Evolutionary conservation across 2,113 vertebrate species (phyloP).

Genomic region (Pelmatolapia mariae): DNA sequence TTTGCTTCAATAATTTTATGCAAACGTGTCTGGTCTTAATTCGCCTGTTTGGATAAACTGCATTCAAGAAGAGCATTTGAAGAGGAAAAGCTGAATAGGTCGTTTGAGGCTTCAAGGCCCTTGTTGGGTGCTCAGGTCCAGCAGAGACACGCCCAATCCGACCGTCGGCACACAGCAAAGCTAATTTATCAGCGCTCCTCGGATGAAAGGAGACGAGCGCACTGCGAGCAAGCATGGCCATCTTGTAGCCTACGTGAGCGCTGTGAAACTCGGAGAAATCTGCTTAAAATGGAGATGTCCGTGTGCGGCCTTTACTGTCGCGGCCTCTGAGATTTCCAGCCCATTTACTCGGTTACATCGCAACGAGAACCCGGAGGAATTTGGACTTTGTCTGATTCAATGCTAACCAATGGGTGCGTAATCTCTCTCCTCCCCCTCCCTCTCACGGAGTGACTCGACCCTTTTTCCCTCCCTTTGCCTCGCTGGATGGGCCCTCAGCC

Average conservation of each 20-base stretch:
- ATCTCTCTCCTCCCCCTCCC: constrained; percentile 34
- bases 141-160: constrained; percentile 73
- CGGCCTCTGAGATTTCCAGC: constrained; percentile 54
- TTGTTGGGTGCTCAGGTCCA: constrained; percentile 45
- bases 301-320: constrained; percentile 24
- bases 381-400: constrained; percentile 67
- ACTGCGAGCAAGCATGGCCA: constrained; percentile 33
- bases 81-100: constrained; percentile 25
- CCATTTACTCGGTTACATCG: constrained; percentile 62
- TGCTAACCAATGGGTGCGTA: constrained; percentile 73
- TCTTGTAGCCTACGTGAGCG: constrained; percentile 8
- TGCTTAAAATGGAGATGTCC: constrained; percentile 48
- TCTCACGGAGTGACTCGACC: constrained; percentile 73
- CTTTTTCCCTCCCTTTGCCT: constrained; percentile 52
- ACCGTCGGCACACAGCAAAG: constrained; percentile 43
- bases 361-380: constrained; percentile 70
- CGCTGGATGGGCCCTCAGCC: constrained; percentile 68
- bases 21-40: constrained; percentile 15
- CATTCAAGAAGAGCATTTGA: constrained; percentile 8
- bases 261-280: constrained; percentile 6
- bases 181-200: constrained; percentile 37
- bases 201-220: neutral
- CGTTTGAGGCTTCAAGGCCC: constrained; percentile 48
- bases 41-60: neutral
- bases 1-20: neutral